These are phyloP conservation scores for Epirrhoe alternata DNA, from an alignment of 2,888 invertebrate species.

Conservation along the genomic window DNA sequence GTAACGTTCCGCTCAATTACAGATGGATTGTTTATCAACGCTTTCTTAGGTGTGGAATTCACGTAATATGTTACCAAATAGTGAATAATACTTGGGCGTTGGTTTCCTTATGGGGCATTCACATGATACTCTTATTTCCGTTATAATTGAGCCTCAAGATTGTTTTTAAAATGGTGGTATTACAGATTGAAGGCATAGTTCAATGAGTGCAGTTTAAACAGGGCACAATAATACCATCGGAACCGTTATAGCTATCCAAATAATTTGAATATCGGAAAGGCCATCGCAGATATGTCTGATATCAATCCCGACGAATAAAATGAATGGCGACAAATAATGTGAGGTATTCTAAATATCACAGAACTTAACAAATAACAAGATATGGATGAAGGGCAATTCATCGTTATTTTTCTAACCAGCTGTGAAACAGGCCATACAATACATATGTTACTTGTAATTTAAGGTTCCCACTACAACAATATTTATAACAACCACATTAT, in stretches of 20 bases:
- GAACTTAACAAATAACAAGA: background rate
- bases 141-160: too few species aligned
- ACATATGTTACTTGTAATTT: background rate
- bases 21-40: conserved; percentile 38
- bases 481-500: background rate
- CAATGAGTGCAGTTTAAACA: too few species aligned
- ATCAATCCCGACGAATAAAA: too few species aligned
- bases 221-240: too few species aligned
- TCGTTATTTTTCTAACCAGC: background rate
- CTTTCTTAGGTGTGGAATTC: conserved; percentile 38
- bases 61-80: conserved; percentile 36
- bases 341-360: background rate
- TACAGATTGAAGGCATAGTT: too few species aligned
- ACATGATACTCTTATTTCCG: conserved; percentile 9
- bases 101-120: conserved; percentile 26
- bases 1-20: conserved; percentile 41
- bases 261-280: too few species aligned
- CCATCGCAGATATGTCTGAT: too few species aligned
- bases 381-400: background rate
- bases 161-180: too few species aligned
- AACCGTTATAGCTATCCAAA: too few species aligned
- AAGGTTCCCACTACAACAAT: background rate
- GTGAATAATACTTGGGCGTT: conserved; percentile 18
- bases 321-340: too few species aligned
- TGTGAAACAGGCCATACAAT: background rate